phyloP scores from a whole-genome alignment of 1,140 invertebrate species.

The Vanessa atalanta region DNA sequence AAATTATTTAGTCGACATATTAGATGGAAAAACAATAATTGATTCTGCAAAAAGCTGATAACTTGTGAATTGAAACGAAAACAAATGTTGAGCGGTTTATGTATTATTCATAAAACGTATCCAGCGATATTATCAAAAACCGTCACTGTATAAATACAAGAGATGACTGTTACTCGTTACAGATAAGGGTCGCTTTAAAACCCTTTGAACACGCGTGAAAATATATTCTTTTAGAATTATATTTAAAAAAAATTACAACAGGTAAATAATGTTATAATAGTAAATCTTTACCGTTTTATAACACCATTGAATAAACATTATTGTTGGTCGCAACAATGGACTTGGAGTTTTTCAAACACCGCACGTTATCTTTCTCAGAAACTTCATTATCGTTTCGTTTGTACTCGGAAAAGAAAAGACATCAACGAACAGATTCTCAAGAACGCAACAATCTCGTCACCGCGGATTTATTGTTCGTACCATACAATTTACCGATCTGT shows the following conservation, averaged over 20 bases:
- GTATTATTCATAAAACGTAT: conserved; percentile 21
- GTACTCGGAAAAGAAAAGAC: conserved; percentile 46
- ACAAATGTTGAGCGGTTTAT: conserved; percentile 14
- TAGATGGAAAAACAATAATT: neutral
- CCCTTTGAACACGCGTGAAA: neutral
- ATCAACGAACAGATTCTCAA: conserved; percentile 43
- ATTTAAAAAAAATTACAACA: neutral
- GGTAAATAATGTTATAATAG: neutral
- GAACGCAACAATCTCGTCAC: neutral
- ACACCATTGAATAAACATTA: neutral
- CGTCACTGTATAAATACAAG: neutral
- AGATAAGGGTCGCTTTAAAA: neutral
- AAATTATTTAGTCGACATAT: neutral
- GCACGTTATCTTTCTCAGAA: conserved; percentile 30
- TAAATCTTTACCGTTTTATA: neutral
- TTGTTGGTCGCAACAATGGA: neutral
- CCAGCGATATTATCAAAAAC: neutral
- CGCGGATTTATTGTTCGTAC: too few relatives aligned
- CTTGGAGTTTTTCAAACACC: neutral
- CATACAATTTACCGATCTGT: too few relatives aligned
- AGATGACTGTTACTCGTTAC: neutral
- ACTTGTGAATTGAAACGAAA: conserved; percentile 30
- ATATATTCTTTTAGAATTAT: neutral
- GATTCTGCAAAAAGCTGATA: conserved; percentile 21
- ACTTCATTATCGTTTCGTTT: conserved; percentile 16